Conservation (phyloP, 2,797 vertebrate species). For the Aldrovandia affinis region DNA sequence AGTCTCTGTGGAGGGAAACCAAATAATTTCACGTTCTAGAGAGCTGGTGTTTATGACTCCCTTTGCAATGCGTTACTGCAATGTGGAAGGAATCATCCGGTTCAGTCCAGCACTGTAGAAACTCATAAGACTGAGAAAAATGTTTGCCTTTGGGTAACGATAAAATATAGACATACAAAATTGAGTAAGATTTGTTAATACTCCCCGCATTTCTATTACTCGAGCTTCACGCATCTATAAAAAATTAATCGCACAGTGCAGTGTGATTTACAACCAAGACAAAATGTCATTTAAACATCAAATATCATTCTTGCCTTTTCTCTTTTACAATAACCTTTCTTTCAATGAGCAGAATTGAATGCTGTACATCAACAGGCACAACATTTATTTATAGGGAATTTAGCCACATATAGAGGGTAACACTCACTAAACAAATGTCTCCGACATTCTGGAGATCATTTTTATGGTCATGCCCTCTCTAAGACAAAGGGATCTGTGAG, state of each 20-base stretch:
- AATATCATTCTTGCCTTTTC: background rate
- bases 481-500: conserved; percentile 61
- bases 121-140: background rate
- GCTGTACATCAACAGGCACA: background rate
- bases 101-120: background rate
- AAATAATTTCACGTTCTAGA: conserved; percentile 33
- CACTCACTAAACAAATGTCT: conserved; percentile 56
- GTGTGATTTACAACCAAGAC: background rate
- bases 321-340: background rate
- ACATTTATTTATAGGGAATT: background rate
- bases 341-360: background rate
- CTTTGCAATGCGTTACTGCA: background rate
- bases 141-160: background rate
- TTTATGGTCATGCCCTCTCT: conserved; percentile 65
- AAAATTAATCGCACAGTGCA: background rate
- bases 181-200: background rate
- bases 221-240: background rate
- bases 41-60: conserved; percentile 28
- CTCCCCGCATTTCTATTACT: background rate
- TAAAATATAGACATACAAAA: background rate
- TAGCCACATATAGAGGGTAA: conserved; percentile 36
- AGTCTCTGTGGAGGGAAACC: conserved; percentile 20
- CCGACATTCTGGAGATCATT: conserved; percentile 60
- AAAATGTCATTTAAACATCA: background rate
- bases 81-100: background rate